These are phyloP conservation scores for Anolis carolinensis DNA, from an alignment of 2,113 vertebrate species.

Conservation along the genomic window DNA sequence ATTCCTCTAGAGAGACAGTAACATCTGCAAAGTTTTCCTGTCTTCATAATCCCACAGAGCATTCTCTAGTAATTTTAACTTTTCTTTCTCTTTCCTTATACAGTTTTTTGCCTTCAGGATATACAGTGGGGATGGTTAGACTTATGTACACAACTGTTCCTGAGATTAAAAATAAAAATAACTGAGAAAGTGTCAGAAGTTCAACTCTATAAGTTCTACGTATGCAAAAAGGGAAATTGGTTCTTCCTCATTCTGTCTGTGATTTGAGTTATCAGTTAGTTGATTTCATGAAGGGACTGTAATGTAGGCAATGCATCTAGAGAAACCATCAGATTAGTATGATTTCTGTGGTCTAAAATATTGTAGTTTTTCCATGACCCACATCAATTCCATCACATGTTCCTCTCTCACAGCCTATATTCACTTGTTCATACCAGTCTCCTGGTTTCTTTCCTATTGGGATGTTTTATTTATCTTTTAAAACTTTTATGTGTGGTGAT, in stretches of 20 bases:
- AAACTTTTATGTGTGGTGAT: no score
- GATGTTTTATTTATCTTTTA: no score
- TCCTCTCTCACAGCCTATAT: neutral
- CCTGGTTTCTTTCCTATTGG: neutral
- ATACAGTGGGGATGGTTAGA: conserved; percentile 4
- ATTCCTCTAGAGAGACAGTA: conserved; percentile 86
- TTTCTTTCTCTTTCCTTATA: conserved; percentile 71
- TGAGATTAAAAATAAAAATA: conserved; percentile 19
- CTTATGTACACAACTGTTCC: neutral
- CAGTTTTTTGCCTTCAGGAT: conserved; percentile 36
- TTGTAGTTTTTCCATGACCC: conserved; percentile 21
- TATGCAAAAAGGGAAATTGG: neutral
- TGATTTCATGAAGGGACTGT: neutral
- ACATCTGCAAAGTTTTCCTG: conserved; percentile 86
- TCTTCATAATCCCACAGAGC: conserved; percentile 81
- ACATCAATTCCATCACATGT: neutral
- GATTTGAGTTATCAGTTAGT: neutral
- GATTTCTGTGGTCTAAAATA: neutral
- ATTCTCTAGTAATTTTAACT: conserved; percentile 79
- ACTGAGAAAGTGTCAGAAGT: neutral
- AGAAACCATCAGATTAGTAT: neutral
- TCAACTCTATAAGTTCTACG: neutral
- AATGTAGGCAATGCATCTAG: neutral
- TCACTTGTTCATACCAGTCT: conserved; percentile 5
- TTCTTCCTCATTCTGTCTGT: conserved; percentile 14